phyloP scores from a whole-genome alignment of 2,113 vertebrate species.

The Camelus bactrianus region DNA sequence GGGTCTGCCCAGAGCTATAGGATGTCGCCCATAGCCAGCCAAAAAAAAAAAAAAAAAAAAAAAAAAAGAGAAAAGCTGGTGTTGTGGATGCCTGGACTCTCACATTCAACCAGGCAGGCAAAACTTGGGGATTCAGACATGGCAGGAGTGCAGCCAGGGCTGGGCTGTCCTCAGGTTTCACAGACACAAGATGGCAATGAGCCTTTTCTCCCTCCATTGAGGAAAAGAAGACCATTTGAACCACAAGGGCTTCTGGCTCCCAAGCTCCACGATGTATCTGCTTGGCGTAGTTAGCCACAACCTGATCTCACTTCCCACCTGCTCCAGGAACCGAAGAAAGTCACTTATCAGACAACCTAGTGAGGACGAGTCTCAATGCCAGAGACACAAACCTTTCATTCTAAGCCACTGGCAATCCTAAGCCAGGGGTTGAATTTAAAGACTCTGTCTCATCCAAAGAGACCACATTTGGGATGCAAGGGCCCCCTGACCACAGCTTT shows the following conservation, averaged over 20 bases:
- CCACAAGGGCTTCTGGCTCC: neutral
- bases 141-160: neutral
- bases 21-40: too few species aligned
- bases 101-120: neutral
- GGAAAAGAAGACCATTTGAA: neutral
- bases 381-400: neutral
- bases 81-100: neutral
- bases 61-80: neutral
- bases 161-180: neutral
- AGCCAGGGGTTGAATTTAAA: neutral
- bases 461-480: neutral
- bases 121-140: neutral
- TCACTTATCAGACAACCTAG: neutral
- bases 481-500: neutral
- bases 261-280: neutral
- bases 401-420: neutral
- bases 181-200: neutral
- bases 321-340: neutral
- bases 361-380: neutral
- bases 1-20: too few species aligned
- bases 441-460: neutral
- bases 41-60: neutral
- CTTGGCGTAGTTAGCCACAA: neutral
- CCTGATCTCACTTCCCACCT: neutral
- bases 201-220: accelerated